Evolutionary conservation across 2,888 invertebrate species (phyloP).

Genomic region (Drosophila hamatofila): DNA sequence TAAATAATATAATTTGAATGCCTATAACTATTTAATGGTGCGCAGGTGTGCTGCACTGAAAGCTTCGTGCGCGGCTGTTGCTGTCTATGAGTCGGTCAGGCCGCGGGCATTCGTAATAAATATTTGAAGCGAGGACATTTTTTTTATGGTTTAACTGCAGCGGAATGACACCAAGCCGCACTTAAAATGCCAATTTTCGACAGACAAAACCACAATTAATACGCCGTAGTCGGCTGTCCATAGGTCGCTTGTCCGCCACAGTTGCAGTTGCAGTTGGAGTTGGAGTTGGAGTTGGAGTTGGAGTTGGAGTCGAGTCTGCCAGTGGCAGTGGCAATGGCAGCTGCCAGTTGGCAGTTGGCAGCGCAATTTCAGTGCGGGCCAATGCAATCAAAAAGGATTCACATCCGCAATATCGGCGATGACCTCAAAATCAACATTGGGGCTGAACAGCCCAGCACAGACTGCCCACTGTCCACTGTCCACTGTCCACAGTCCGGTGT

Average conservation of each 20-base stretch:
- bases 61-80: background rate
- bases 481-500: slow-evolving; percentile 15
- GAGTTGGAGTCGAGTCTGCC: slow-evolving; percentile 19
- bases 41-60: slow-evolving; percentile 36
- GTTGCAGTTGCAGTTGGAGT: slow-evolving; percentile 26
- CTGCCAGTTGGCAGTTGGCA: slow-evolving; percentile 42
- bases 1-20: slow-evolving; percentile 7
- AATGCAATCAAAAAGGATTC: slow-evolving; percentile 81
- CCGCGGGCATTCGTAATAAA: slow-evolving; percentile 62
- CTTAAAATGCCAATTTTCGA: slow-evolving; percentile 81
- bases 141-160: slow-evolving; percentile 65
- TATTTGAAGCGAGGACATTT: slow-evolving; percentile 55
- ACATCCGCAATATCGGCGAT: slow-evolving; percentile 80
- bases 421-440: slow-evolving; percentile 81
- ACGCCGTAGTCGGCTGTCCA: slow-evolving; percentile 52
- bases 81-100: slow-evolving; percentile 7
- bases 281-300: slow-evolving; percentile 36
- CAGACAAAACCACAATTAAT: slow-evolving; percentile 78
- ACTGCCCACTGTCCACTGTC: background rate
- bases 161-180: slow-evolving; percentile 74
- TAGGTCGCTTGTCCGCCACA: background rate
- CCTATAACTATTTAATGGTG: slow-evolving; percentile 21
- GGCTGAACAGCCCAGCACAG: slow-evolving; percentile 4
- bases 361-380: slow-evolving; percentile 56
- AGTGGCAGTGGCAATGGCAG: slow-evolving; percentile 22